phyloP scores from a whole-genome alignment of 1,140 invertebrate species.

The Ylistrum balloti region DNA sequence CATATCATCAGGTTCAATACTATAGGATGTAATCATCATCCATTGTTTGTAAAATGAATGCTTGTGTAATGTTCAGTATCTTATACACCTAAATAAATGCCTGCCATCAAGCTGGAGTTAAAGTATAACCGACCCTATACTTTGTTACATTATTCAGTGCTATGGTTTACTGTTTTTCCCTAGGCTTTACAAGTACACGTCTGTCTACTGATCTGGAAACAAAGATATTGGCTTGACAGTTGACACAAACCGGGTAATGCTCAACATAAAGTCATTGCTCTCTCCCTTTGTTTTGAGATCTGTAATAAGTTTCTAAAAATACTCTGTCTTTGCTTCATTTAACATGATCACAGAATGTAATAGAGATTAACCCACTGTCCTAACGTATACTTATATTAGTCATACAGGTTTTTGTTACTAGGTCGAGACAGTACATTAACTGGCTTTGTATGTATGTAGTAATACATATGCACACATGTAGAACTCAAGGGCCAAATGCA shows the following conservation, averaged over 20 bases:
- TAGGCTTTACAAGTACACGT: background rate
- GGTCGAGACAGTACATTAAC: background rate
- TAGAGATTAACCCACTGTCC: background rate
- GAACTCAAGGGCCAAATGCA: background rate
- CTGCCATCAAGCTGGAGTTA: background rate
- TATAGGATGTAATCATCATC: background rate
- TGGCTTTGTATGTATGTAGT: background rate
- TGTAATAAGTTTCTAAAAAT: constrained; percentile 30
- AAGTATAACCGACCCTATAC: background rate
- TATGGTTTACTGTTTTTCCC: background rate
- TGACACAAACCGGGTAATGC: background rate
- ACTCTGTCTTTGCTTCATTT: background rate
- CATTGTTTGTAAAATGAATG: background rate
- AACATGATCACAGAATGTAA: background rate
- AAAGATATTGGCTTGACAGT: background rate
- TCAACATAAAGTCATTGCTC: background rate
- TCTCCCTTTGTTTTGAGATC: background rate
- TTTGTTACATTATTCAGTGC: background rate
- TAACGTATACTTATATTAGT: background rate
- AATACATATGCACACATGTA: background rate
- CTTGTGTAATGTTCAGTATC: background rate
- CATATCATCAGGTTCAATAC: background rate
- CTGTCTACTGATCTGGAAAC: background rate
- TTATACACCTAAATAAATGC: background rate
- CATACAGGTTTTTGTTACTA: background rate